Base-by-base conservation (phyloP, 2,888 invertebrate genomes). In the Caenorhabditis macrosperma region DNA sequence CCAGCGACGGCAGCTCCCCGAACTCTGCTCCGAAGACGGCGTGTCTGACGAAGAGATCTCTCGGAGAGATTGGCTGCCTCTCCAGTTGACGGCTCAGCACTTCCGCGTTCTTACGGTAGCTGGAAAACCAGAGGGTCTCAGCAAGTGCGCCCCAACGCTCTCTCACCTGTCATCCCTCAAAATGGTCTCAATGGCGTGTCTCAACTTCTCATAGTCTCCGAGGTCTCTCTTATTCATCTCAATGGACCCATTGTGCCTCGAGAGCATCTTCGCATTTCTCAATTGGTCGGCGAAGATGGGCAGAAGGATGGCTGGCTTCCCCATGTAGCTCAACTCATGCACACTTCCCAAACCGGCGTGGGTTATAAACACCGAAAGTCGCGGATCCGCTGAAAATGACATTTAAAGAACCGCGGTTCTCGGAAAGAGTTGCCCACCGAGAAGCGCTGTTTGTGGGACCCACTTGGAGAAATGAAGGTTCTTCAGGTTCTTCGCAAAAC, bases 291-390 rank as follows among this genome's bases (percentile, higher is more conserved):
- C 72, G n/a, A 67, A 68, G 5, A 74, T 35, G 9, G 78, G 78
- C 35, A 78, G 22, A 7, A 68, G 41, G 44, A 78, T 30, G 3
- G 72, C 55, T 6, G 78, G 72, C 41, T 72, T 78, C 9, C 78
- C 78, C 24, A 44, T 26, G 50, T 78, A 74, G 9, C 63, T 64
- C 28, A 74, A 41, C 26, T 78, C 78, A 33, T 64, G 67, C 4
- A 64, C 50, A 67, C 72, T 72, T 50, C 72, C 78, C 41, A 78
- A 28, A 22, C 78, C 78, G 20, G 59, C 72, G 35, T 78, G 78
- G 50, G 78, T 78, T 4, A 78, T 63, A 44, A 78, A 78, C 7
- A 35, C 66, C 1, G 63, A 33, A 2, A 77, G 63, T n/a, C 69
- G 77, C n/a, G 69, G 9, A n/a, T 69, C 54, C 9, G 55, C 68